Evolutionary conservation across 2,888 invertebrate genomes (phyloP).

Genomic region (Allacma fusca): DNA sequence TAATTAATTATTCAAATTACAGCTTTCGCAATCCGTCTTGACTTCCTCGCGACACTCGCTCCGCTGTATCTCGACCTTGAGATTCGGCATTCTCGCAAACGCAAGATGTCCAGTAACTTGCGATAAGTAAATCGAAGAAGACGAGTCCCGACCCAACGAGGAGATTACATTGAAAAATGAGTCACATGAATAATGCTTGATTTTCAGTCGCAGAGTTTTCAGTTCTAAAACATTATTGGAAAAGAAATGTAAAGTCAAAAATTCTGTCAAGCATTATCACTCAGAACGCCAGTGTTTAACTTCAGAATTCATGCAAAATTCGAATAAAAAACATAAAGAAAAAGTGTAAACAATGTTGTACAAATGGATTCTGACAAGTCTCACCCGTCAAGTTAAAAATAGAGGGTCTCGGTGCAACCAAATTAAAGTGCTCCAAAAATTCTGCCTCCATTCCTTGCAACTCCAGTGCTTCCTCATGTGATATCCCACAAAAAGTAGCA

Average conservation of each 20-base stretch:
- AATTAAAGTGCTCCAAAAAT: neutral
- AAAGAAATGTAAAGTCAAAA: no score
- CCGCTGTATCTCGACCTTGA: constrained; percentile 7
- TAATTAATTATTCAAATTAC: neutral
- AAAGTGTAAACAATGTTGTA: no score
- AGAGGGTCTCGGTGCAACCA: neutral
- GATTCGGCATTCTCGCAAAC: constrained; percentile 2
- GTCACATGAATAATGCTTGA: constrained; percentile 19
- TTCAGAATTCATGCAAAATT: no score
- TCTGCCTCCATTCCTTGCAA: neutral
- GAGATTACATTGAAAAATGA: constrained; percentile 16
- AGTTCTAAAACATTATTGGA: no score
- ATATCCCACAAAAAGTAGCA: constrained; percentile 8
- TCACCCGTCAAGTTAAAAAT: constrained; percentile 3
- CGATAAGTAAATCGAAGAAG: neutral
- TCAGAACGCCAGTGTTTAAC: no score
- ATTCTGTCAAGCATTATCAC: no score
- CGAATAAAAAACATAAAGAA: no score
- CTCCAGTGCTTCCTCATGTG: neutral
- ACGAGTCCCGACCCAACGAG: constrained; percentile 17
- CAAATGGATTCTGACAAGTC: no score
- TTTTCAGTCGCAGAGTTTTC: neutral
- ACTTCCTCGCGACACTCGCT: constrained; percentile 2
- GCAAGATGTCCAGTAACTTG: neutral
- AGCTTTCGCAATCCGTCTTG: constrained; percentile 16